Base-by-base conservation (phyloP, 2,888 invertebrate species). In the Aporophyla nigra region DNA sequence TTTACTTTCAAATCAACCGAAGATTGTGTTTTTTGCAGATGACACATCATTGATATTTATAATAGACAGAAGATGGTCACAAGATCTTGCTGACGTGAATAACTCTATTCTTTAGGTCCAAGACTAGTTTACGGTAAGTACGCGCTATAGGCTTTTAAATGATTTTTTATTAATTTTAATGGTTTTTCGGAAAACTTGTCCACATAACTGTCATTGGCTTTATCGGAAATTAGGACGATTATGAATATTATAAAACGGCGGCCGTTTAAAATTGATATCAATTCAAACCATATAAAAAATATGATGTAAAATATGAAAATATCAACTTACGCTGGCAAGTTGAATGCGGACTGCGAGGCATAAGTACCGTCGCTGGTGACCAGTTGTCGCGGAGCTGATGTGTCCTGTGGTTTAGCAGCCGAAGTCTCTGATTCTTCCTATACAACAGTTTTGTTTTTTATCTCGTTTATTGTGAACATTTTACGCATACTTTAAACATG, bases 331-430 rank as follows among this genome's bases (percentile, higher is more conserved):
- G 97, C 97, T 43, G 98, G 97, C 87, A 98, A 97, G 91, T 98
- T 99, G 95, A 99, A 99, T 61, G 99, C 99, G 85, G 99, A 99
- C 95, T 99, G 99, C 6, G 99, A 98, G 46, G 99, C 99, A 94
- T 99, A 99, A 0, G 99, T 99, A 33, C 99, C 99, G 97, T 99
- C 99, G 54, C 99, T 99, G 65, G 99, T 99, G 61, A 99, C 99
- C 78, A 99, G 96, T 89, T 98, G 98, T 53, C 98, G 97, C 40
- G 95, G 93, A 2, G 95, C 94, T 3, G 93, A 86, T 0, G 86
- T 85, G 69, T 94, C 94, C n/a, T 76, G 83, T 0, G 85, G 80
- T 70, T 93, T 91, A 14, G 89, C 81, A 24, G 87, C 78, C 4
- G 80, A 54, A 5, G 80, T 68, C 43, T 92, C 92, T 19, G 92